Conservation (phyloP, 2,797 vertebrate genomes). For the Odontamblyopus lacepedii region DNA sequence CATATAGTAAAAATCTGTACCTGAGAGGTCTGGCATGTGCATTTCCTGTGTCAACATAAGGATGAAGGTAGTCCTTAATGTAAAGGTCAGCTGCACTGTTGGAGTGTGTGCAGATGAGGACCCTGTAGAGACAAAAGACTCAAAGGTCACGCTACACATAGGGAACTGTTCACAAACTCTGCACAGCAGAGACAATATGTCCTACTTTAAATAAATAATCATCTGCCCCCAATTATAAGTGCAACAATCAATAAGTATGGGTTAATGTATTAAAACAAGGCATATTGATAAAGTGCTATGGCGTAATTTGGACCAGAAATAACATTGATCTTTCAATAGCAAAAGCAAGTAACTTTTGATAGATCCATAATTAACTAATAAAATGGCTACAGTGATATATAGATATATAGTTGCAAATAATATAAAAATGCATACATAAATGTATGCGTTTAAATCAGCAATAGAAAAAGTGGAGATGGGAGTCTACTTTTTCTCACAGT, state of each 20-base stretch:
- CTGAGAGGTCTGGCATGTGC: conserved; percentile 99
- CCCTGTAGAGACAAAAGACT: conserved; percentile 75
- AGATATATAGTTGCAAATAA: background rate
- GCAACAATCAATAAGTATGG: background rate
- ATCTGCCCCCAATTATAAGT: background rate
- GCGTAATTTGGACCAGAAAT: too few relatives aligned
- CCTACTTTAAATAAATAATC: background rate
- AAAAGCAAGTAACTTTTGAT: too few relatives aligned
- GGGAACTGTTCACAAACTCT: background rate
- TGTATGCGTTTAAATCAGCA: background rate
- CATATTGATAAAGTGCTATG: background rate
- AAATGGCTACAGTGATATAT: background rate
- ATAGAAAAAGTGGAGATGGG: background rate
- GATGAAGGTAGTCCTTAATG: conserved; percentile 99
- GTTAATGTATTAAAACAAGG: background rate
- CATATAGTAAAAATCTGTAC: conserved; percentile 65
- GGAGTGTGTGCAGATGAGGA: conserved; percentile 99
- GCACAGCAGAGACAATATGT: background rate
- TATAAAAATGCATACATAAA: background rate
- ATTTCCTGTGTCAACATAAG: conserved; percentile 98
- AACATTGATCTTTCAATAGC: too few relatives aligned
- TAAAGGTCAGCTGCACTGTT: conserved; percentile 99
- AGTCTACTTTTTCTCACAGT: conserved; percentile 1
- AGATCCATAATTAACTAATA: too few relatives aligned
- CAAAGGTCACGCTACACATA: conserved; percentile 12